Percentiles rank a stretch among this genome's conserved stretches.
These are phyloP conservation scores for Semicossyphus pulcher DNA, from an alignment of 2,113 vertebrate species.

Conservation along the genomic window DNA sequence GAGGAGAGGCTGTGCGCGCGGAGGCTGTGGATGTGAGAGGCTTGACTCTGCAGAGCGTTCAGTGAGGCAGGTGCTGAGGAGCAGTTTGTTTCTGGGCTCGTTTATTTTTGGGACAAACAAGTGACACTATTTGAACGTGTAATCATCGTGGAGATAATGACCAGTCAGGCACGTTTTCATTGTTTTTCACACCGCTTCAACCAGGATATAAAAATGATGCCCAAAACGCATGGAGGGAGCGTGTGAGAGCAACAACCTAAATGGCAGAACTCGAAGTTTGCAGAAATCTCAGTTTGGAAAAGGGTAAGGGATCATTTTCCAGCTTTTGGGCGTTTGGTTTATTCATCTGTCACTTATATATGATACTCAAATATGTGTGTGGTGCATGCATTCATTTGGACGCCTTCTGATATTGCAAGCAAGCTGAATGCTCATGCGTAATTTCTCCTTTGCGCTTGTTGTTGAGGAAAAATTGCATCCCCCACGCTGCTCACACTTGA, in stretches of 20 bases:
- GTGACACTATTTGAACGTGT: conserved; percentile 29
- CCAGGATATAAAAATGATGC: conserved; percentile 41
- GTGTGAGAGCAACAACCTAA: conserved; percentile 70
- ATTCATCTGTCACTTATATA: neutral
- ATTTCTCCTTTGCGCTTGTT: conserved; percentile 36
- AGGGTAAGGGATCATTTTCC: conserved; percentile 83
- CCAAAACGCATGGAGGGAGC: conserved; percentile 66
- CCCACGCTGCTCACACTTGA: conserved; percentile 7
- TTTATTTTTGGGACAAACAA: conserved; percentile 35
- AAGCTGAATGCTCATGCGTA: conserved; percentile 45
- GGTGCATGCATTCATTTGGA: conserved; percentile 21
- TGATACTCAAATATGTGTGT: neutral
- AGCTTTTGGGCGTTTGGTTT: neutral
- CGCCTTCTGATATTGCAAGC: neutral
- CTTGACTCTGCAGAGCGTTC: conserved; percentile 30
- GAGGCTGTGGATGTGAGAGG: conserved; percentile 43
- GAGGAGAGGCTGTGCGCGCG: conserved; percentile 56
- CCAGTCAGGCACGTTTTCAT: conserved; percentile 27
- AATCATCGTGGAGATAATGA: conserved; percentile 32
- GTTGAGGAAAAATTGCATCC: conserved; percentile 29
- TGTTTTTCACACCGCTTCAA: conserved; percentile 26
- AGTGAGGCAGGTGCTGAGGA: conserved; percentile 26
- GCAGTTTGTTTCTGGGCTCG: conserved; percentile 15
- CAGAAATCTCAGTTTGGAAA: conserved; percentile 93
- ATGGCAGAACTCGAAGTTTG: conserved; percentile 98